phyloP scores from a whole-genome alignment of 1,140 invertebrate genomes.

The Drosophila ananassae region DNA sequence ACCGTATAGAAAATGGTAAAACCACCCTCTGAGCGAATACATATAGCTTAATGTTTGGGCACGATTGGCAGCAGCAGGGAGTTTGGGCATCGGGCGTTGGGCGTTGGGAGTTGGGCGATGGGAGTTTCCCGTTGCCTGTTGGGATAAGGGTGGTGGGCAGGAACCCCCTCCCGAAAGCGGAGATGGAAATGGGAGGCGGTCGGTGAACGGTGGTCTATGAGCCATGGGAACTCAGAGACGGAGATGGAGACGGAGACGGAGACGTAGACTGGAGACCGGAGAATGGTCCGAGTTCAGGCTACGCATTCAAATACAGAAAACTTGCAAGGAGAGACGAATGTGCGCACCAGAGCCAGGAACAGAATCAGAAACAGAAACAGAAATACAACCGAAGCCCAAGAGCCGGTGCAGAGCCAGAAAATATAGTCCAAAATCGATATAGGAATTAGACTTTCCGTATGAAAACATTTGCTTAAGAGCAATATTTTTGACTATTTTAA shows the following conservation, averaged over 20 bases:
- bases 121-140: slow-evolving; percentile 3
- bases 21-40: slow-evolving; percentile 62
- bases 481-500: background rate
- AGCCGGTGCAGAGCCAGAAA: slow-evolving; percentile 18
- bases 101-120: slow-evolving; percentile 30
- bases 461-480: background rate
- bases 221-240: slow-evolving; percentile 7
- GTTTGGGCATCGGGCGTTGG: slow-evolving; percentile 24
- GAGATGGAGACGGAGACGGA: slow-evolving; percentile 7
- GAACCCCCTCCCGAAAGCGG: slow-evolving; percentile 13
- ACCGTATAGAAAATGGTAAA: slow-evolving; percentile 76
- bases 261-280: slow-evolving; percentile 23
- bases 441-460: background rate
- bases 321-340: slow-evolving; percentile 73
- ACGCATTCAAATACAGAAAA: slow-evolving; percentile 80
- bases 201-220: slow-evolving; percentile 14
- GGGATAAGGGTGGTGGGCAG: slow-evolving; percentile 21
- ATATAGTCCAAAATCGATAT: background rate
- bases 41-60: slow-evolving; percentile 64
- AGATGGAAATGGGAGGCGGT: slow-evolving; percentile 28
- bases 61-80: slow-evolving; percentile 51
- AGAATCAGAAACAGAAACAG: slow-evolving; percentile 22
- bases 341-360: slow-evolving; percentile 58
- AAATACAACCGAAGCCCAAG: slow-evolving; percentile 45
- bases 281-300: slow-evolving; percentile 58